Percentiles rank a stretch among this genome's conserved stretches.
Evolutionary conservation across 2,797 vertebrate species (phyloP).

Genomic region (Pangasius macronema): DNA sequence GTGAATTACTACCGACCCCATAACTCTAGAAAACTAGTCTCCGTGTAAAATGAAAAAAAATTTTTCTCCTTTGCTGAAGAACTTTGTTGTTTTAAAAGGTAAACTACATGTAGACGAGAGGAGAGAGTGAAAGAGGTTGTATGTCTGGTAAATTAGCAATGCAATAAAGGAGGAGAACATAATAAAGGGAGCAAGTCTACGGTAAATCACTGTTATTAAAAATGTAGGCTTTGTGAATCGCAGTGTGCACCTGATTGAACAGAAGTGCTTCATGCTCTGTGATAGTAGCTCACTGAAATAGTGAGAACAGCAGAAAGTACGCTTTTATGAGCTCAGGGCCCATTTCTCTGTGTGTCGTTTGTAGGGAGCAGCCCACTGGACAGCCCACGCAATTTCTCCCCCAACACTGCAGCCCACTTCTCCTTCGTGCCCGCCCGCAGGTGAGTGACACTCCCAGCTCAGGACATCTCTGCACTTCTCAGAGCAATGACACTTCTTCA

Average conservation of each 20-base stretch:
- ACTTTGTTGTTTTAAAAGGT: conserved; percentile 29
- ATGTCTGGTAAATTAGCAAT: background rate
- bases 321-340: background rate
- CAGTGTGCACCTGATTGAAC: background rate
- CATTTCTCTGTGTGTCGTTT: conserved; percentile 45
- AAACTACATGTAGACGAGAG: background rate
- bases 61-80: conserved; percentile 27
- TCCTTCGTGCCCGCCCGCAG: conserved; percentile 94
- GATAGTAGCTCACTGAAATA: background rate
- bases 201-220: background rate
- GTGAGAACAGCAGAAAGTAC: background rate
- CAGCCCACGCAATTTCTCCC: conserved; percentile 96
- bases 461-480: background rate
- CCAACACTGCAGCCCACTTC: conserved; percentile 92
- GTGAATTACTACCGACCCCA: too few species aligned
- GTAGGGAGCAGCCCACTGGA: conserved; percentile 94
- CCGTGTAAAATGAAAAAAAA: too few species aligned
- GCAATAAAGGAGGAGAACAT: background rate
- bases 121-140: background rate
- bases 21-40: too few species aligned
- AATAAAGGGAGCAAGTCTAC: background rate
- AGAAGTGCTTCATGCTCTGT: background rate
- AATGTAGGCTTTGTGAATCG: background rate
- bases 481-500: background rate
- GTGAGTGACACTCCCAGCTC: conserved; percentile 71